These are phyloP conservation scores for Pocillopora damicornis DNA, from an alignment of 64 coral and sea anemone species.

Conservation along the genomic window DNA sequence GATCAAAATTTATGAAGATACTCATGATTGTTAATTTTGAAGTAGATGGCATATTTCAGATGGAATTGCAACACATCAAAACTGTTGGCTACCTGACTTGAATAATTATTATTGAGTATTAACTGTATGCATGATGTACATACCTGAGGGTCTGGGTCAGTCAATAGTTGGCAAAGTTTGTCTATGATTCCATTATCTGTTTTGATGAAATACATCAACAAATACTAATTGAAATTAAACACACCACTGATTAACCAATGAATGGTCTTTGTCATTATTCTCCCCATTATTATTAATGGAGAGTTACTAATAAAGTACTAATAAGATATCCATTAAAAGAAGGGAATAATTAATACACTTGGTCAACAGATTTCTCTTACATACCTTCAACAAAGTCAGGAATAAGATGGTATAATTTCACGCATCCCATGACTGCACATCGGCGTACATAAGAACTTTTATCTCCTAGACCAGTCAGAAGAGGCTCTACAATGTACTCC, in stretches of 20 bases:
- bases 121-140: not conserved
- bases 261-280: not conserved
- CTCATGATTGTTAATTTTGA: too few species aligned
- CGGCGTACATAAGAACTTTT: slow-evolving; percentile 81
- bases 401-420: slow-evolving; percentile 82
- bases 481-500: slow-evolving; percentile 86
- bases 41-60: too few species aligned
- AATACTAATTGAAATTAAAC: not conserved
- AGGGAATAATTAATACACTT: not conserved
- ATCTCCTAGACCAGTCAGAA: slow-evolving; percentile 68
- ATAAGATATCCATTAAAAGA: too few species aligned
- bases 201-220: not conserved
- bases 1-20: too few species aligned
- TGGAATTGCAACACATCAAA: too few species aligned
- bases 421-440: slow-evolving; percentile 86
- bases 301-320: too few species aligned
- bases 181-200: slow-evolving; percentile 40
- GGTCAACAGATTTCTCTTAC: not conserved
- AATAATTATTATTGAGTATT: too few species aligned
- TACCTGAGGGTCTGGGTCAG: slow-evolving; percentile 29
- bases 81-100: too few species aligned
- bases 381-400: slow-evolving; percentile 85
- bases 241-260: too few species aligned
- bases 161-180: slow-evolving; percentile 4
- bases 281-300: not conserved